Base-by-base conservation (phyloP, 2,888 invertebrate genomes). In the Sialis fuliginosa region DNA sequence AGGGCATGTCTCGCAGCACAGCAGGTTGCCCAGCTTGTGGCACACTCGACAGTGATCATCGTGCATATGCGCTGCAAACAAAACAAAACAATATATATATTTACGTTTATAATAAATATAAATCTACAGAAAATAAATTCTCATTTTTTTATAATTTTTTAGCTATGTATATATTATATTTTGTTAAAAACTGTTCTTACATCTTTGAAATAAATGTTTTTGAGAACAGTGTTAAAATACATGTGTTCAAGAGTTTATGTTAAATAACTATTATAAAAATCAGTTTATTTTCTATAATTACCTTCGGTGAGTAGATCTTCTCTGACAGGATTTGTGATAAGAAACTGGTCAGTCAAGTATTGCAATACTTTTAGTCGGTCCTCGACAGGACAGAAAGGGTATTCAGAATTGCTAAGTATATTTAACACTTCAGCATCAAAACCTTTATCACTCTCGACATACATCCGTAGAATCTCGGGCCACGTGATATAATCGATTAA, bases 1-100 rank as follows among this genome's bases (percentile, higher is more conserved):
- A 13, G 97, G 92, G 60, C 98, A 98, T 4, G 91, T 91, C 68
- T 97, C 97, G 67, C 98, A 98, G 62, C 96, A 96, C 8, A 98
- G 67, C 44, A 98, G 70, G 64, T 96, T 95, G 31, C 97, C 98
- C 48, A 91, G 69, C 49, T 90, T 80, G 64, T 92, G 91, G 59
- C 93, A 93, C 31, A 87, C 83, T 52, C 91, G 73, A 59, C 92
- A 92, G 63, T 91, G 90, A 65, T 92, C 91, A 64, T 91, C 91
- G 65, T 84, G 84, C 66, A 89, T 87, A 56, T 86, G 85, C 59
- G 77, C 83, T 73, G 58, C 42, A 62, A 62, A 50, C 48, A 50
- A 52, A 51, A 48, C 53, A 37, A 44, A 9, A 44, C 34, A 35
- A 22, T 2, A 22, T 22, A 22, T 22, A 22, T 22, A 22, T 22